Evolutionary conservation across 2,797 vertebrate genomes (phyloP), one percentile per base, ranked within the genome.

Genomic region (Triplophysa yarkandensis): DNA sequence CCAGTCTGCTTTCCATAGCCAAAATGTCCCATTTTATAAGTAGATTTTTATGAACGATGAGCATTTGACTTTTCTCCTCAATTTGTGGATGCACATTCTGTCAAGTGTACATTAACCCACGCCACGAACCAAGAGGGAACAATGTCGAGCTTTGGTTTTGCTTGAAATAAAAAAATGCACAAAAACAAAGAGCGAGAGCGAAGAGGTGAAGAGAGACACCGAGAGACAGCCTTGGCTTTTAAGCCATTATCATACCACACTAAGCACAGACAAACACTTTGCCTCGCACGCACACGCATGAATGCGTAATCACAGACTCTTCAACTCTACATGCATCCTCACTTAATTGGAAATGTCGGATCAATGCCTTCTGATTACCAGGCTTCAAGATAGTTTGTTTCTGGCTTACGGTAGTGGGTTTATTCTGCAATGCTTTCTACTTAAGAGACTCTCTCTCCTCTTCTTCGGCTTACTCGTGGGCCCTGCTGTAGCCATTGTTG

Each of bases 281-380:
- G 68, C 52, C 78, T 68, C 57, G 62, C 43, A 39, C 52, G 60
- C 61, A 39, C 76, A 64, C 61, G 54, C 77, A 70, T 73, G 39
- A 79, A 67, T 73, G 55, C 58, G 76, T 80, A 81, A 65, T 77
- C 83, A 79, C 68, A 78, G 71, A 67, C 78, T 82, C 57, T 79
- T 80, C 77, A 41, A 60, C 70, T 83, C 78, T 55, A 76, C 79
- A 82, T 80, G 74, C 70, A 7, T 78, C 80, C 57, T 65, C 76
- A 79, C 78, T 81, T 84, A 84, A 86, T 83, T 86, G 83, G 80
- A 88, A 86, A 87, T 80, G 77, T 78, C 78, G 80, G 80, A 85
- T 85, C 79, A 79, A 77, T 84, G 58, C 76, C 43, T 81, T 81
- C 79, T 83, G 84, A 85, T 85, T 85, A 83, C 81, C 43, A 69